phyloP scores from a whole-genome alignment of 1,140 invertebrate species.

The Polyergus mexicanus region DNA sequence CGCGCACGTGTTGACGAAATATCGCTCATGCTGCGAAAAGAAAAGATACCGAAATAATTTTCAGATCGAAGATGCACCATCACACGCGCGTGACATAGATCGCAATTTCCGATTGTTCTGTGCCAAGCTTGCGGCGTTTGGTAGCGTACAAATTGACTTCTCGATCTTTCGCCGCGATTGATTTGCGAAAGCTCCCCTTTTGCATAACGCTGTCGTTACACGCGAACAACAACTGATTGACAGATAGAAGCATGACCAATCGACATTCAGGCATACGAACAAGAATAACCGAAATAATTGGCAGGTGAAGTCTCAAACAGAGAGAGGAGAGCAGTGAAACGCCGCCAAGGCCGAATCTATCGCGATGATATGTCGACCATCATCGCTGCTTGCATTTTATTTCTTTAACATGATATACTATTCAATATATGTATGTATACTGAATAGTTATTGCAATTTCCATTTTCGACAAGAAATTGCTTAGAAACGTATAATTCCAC shows the following conservation, averaged over 20 bases:
- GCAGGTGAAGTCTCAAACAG: slow-evolving; percentile 59
- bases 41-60: not conserved
- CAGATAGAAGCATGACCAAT: slow-evolving; percentile 61
- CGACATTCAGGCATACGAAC: slow-evolving; percentile 68
- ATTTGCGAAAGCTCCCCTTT: slow-evolving; percentile 15
- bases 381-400: not conserved
- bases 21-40: not conserved
- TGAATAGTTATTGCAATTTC: not conserved
- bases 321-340: slow-evolving; percentile 3
- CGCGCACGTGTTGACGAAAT: not conserved
- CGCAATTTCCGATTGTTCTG: not conserved
- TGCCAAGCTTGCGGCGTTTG: slow-evolving; percentile 41
- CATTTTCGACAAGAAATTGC: not conserved
- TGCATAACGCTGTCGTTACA: not conserved
- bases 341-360: slow-evolving; percentile 58
- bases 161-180: slow-evolving; percentile 51
- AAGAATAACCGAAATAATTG: slow-evolving; percentile 81
- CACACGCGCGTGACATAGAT: not conserved
- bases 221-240: slow-evolving; percentile 54
- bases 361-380: slow-evolving; percentile 4
- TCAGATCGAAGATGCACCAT: not conserved
- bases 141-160: slow-evolving; percentile 15
- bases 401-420: slow-evolving; percentile 17
- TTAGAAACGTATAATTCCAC: not conserved
- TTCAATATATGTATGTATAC: not conserved